Evolutionary conservation across 2,113 vertebrate species (phyloP), one percentile per base, ranked within the genome.

Genomic region (Gymnobelideus leadbeateri): DNA sequence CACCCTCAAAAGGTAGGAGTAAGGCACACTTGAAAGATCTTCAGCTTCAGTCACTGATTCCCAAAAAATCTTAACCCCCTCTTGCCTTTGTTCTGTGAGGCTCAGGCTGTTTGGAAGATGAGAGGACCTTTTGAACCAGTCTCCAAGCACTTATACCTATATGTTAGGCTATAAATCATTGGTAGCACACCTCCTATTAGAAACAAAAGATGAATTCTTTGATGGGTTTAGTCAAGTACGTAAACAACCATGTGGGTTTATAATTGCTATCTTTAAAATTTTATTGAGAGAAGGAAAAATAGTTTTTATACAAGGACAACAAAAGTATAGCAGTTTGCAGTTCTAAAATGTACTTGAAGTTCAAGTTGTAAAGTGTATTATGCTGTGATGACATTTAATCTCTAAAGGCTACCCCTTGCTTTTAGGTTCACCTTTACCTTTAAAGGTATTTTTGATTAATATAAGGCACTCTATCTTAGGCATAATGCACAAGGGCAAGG

Each of bases 261-360:
- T 43, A 94, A 2, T 2, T 90, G n/a, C 28, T 47, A 25, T 89
- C 91, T 57, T 91, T 8, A 47, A 94, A 16, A 94, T 68, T 96
- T 95, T 1, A 92, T 0, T 50, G 25, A 93, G 25, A 95, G 89
- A 25, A 84, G n/a, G 50, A 24, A 92, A 93, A 47, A 89, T 54
- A 89, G 43, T 47, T 47, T 43, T n/a, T 46, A 43, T 89, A 89
- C n/a, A 43, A 24, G 37, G 46, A 89, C 46, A 89, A 19, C 23
- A 94, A 50, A 92, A 91, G 51, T 52, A 61, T 3, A 84, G 1
- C 0, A 47, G 1, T 26, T 68, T 10, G 25, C 23, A 24, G n/a
- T 6, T 91, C 91, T 43, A n/a, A 37, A 93, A 91, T 92, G 25
- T 0, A n/a, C 89, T 92, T 53, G 57, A 52, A 89, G n/a, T 57